Conservation (phyloP, 2,113 vertebrate genomes). For the Dryoscopus gambensis region DNA sequence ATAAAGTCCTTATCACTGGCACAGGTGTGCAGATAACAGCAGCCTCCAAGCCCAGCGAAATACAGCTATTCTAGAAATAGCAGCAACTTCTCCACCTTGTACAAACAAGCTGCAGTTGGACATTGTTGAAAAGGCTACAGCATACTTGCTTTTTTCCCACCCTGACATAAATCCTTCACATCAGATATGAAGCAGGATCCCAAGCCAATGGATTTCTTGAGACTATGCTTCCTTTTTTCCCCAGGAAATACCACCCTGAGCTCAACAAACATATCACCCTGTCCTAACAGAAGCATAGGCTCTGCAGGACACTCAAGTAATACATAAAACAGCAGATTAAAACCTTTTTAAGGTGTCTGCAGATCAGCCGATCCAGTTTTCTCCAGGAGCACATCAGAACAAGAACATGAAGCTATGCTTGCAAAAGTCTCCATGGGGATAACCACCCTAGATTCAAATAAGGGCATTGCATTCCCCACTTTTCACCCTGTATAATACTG, state of each 20-base stretch:
- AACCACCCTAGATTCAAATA: background rate
- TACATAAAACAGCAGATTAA: background rate
- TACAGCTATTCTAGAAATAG: background rate
- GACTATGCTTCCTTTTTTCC: background rate
- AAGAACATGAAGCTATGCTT: background rate
- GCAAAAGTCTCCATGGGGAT: background rate
- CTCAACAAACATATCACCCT: background rate
- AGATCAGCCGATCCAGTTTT: background rate
- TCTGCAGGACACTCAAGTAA: accelerated
- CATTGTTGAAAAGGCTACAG: background rate
- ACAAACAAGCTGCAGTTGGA: background rate
- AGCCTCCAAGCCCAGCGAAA: background rate
- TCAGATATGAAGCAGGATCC: background rate
- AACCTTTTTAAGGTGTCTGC: background rate
- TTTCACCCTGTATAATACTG: background rate
- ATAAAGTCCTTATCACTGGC: background rate
- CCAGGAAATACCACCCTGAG: background rate
- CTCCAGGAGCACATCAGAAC: background rate
- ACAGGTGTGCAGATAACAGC: background rate
- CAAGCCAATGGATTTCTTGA: background rate
- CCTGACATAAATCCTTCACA: background rate
- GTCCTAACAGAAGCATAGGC: background rate
- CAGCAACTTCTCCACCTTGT: background rate
- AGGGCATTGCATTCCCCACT: background rate
- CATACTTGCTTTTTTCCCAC: background rate